Percentiles rank a stretch among this genome's conserved stretches.
Evolutionary conservation across 2,113 vertebrate species (phyloP).

Genomic region (Siphamia tubifer): DNA sequence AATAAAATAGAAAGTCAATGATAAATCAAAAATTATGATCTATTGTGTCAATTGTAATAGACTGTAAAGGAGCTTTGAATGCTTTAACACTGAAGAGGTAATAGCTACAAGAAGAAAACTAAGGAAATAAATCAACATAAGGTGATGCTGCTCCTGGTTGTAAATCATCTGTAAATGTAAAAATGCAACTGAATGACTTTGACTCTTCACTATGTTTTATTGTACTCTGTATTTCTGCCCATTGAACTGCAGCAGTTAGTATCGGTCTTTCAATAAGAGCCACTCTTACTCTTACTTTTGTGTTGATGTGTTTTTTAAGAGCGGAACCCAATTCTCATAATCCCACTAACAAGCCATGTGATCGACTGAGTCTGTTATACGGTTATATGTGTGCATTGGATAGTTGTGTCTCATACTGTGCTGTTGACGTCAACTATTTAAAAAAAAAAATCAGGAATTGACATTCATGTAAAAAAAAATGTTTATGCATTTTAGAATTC

Average conservation of each 20-base stretch:
- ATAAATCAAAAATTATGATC: background rate
- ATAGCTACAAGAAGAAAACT: background rate
- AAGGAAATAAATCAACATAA: too few relatives aligned
- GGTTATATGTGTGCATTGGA: slow-evolving; percentile 1
- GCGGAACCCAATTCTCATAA: background rate
- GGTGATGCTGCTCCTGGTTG: background rate
- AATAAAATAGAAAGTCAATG: too few relatives aligned
- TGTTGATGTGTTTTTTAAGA: too few relatives aligned
- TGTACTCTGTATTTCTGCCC: too few relatives aligned
- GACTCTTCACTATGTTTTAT: background rate
- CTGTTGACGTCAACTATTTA: slow-evolving; percentile 4
- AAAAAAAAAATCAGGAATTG: slow-evolving; percentile 12
- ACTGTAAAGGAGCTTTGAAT: background rate
- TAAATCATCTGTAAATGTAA: background rate
- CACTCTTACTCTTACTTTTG: too few relatives aligned
- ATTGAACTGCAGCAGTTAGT: too few relatives aligned
- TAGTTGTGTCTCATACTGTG: slow-evolving; percentile 11
- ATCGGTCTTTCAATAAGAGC: too few relatives aligned
- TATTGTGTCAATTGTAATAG: too few relatives aligned
- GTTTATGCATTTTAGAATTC: background rate
- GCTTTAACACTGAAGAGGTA: too few relatives aligned
- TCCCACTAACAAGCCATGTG: background rate
- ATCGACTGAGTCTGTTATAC: background rate
- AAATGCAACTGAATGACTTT: too few relatives aligned
- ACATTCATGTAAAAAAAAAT: background rate